Conservation (phyloP, 2,888 invertebrate species). For the Harpalus rubripes region DNA sequence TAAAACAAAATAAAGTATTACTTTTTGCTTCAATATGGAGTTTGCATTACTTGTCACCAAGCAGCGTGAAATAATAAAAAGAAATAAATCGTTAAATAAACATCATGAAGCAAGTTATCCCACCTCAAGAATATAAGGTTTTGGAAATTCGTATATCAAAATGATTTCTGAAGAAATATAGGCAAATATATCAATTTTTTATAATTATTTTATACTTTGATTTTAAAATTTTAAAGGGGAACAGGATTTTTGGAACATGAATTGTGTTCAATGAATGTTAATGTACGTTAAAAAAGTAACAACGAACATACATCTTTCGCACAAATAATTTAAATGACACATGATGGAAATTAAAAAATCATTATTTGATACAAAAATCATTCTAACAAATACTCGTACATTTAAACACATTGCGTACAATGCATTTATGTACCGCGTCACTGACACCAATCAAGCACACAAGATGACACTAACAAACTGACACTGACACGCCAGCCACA, state of each 20-base stretch:
- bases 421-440: slow-evolving; percentile 1
- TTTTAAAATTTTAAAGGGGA: slow-evolving; percentile 34
- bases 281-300: slow-evolving; percentile 60
- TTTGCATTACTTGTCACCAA: slow-evolving; percentile 70
- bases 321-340: slow-evolving; percentile 41
- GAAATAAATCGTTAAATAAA: slow-evolving; percentile 49
- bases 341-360: neutral
- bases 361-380: neutral
- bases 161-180: slow-evolving; percentile 44
- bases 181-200: slow-evolving; percentile 14
- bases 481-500: slow-evolving; percentile 23
- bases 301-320: slow-evolving; percentile 37
- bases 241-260: slow-evolving; percentile 55
- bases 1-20: slow-evolving; percentile 44
- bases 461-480: slow-evolving; percentile 13
- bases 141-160: slow-evolving; percentile 29
- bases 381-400: slow-evolving; percentile 25
- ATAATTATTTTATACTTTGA: slow-evolving; percentile 37
- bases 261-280: slow-evolving; percentile 60
- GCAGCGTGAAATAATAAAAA: slow-evolving; percentile 66
- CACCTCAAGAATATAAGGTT: slow-evolving; percentile 52
- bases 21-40: slow-evolving; percentile 67
- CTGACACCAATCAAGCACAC: slow-evolving; percentile 36
- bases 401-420: slow-evolving; percentile 31
- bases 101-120: slow-evolving; percentile 63